phyloP scores from a whole-genome alignment of 2,888 invertebrate genomes.

The Drosophila birchii region DNA sequence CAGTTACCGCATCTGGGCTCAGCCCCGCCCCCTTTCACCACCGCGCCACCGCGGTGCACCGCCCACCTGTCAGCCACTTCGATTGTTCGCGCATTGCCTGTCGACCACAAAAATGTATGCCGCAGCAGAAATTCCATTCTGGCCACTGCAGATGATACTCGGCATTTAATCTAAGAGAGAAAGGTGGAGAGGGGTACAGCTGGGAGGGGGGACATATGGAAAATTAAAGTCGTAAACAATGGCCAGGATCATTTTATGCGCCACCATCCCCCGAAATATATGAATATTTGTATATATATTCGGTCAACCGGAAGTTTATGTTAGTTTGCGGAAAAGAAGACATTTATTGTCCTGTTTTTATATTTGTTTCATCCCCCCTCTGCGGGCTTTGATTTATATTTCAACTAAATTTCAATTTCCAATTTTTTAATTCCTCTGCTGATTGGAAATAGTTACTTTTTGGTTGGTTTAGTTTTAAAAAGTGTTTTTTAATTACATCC shows the following conservation, averaged over 20 bases:
- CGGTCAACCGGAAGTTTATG: slow-evolving; percentile 12
- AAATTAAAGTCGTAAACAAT: slow-evolving; percentile 37
- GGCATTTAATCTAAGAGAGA: not conserved
- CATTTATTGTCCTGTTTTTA: slow-evolving; percentile 6
- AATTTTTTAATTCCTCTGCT: not conserved
- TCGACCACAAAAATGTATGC: slow-evolving; percentile 42
- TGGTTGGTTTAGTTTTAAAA: not conserved
- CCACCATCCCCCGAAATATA: not conserved
- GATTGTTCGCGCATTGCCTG: slow-evolving; percentile 26
- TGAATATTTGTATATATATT: slow-evolving; percentile 7
- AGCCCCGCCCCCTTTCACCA: slow-evolving; percentile 7
- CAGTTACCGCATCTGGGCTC: slow-evolving; percentile 26
- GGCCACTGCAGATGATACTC: slow-evolving; percentile 12
- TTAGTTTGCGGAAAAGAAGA: slow-evolving; percentile 9
- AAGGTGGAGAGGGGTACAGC: not conserved
- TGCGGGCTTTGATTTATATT: slow-evolving; percentile 13
- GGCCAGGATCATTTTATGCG: slow-evolving; percentile 4
- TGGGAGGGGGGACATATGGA: slow-evolving; percentile 14
- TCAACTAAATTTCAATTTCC: slow-evolving; percentile 2
- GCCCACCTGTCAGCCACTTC: slow-evolving; percentile 15
- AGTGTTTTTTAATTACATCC: not conserved
- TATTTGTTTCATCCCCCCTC: not conserved
- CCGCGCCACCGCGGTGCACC: not conserved
- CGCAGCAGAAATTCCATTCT: slow-evolving; percentile 30
- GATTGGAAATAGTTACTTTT: not conserved